Conservation (phyloP, 2,888 invertebrate genomes). For the Eurois occulta region DNA sequence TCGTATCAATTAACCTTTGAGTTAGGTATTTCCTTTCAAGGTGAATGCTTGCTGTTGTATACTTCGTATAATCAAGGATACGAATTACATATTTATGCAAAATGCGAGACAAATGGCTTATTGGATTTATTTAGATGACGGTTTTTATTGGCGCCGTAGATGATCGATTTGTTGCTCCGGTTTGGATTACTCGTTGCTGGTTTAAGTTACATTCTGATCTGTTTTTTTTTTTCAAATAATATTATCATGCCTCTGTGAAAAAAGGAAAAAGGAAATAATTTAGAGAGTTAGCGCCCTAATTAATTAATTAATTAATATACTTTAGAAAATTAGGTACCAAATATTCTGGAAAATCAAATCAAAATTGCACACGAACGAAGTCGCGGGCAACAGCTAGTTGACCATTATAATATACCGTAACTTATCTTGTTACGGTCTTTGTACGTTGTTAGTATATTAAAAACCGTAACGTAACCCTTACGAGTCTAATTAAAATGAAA, state of each 20-base stretch:
- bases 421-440: constrained; percentile 27
- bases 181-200: neutral
- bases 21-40: constrained; percentile 50
- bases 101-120: constrained; percentile 16
- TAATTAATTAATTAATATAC: neutral
- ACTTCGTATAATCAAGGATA: constrained; percentile 37
- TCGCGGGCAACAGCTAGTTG: too few species aligned
- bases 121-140: constrained; percentile 23
- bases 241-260: neutral
- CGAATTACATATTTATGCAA: constrained; percentile 41
- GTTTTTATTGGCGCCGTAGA: neutral
- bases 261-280: too few species aligned
- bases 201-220: neutral
- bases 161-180: neutral
- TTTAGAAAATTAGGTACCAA: neutral
- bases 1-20: constrained; percentile 59
- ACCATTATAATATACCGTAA: neutral
- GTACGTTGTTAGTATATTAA: constrained; percentile 16
- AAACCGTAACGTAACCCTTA: constrained; percentile 9
- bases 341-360: too few species aligned
- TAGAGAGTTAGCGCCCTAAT: neutral
- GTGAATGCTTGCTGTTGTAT: constrained; percentile 27
- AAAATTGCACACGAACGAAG: too few species aligned
- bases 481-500: constrained; percentile 58
- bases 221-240: neutral